Conservation (phyloP, 2,113 vertebrate species). For the Rissa tridactyla region DNA sequence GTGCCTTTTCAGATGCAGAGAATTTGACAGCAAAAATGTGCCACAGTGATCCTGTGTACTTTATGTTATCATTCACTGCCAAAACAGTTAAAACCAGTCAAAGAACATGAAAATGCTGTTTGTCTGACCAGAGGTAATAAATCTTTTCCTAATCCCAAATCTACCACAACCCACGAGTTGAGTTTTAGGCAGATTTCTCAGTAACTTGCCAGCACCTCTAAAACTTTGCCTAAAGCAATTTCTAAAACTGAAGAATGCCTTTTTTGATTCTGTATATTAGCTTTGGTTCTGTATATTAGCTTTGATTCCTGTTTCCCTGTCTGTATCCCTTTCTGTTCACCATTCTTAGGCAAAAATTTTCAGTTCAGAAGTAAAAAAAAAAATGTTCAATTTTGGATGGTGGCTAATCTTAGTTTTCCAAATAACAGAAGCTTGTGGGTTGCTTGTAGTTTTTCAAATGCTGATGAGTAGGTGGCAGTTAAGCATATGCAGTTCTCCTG, state of each 20-base stretch:
- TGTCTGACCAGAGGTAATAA: background rate
- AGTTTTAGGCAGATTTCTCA: background rate
- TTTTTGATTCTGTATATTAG: background rate
- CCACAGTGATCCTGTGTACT: background rate
- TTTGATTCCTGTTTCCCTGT: background rate
- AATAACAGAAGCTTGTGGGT: conserved; percentile 17
- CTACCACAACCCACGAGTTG: background rate
- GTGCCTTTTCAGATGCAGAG: background rate
- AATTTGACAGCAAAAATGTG: background rate
- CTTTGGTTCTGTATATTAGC: background rate
- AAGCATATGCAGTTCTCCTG: background rate
- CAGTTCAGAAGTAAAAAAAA: background rate
- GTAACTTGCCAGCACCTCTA: background rate
- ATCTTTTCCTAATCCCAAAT: background rate
- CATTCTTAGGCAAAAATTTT: background rate
- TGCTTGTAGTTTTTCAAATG: background rate
- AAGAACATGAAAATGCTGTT: background rate
- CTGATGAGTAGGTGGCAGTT: conserved; percentile 11
- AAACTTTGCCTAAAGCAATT: background rate
- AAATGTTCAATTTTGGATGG: background rate
- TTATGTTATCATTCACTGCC: background rate
- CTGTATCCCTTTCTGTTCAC: background rate
- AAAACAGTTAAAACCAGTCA: background rate
- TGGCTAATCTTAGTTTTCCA: conserved; percentile 23
- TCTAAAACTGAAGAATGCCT: background rate